Evolutionary conservation across 1,140 invertebrate genomes (phyloP), one percentile per base, ranked within the genome.

Genomic region (Heterodera carotae): DNA sequence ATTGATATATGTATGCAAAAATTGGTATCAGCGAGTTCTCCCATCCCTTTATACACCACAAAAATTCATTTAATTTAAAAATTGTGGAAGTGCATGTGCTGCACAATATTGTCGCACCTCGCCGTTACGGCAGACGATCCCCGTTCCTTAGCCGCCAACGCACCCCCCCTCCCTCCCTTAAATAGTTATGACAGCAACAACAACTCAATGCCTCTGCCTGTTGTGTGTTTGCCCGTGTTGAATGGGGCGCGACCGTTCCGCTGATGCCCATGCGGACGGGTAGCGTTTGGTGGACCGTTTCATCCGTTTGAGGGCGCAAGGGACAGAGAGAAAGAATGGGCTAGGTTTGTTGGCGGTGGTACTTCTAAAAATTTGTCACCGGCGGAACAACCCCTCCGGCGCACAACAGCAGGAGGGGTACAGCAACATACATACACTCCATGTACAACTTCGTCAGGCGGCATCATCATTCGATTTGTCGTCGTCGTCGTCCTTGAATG

Each of bases 201-300:
- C 48, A 39, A 39, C 36, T 10, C 4, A 39, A 10, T 2, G 48
- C 18, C 15, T 22, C 48, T 4, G 36, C 36, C 2, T 53, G 48
- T 53, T 22, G 48, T 18, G 48, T 53, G 48, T 53, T 53, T 53
- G 48, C 48, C n/a, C 27, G 48, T 70, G 69, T 48, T 70, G 39
- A 70, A 70, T 70, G 69, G n/a, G 69, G 69, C 69, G 69, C 48
- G 59, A 70, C 69, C 43, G 69, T 70, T 70, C 69, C 69, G 69
- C 43, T 48, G 36, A n/a, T 70, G 69, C 48, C 33, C 59, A 29
- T 43, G 69, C 59, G 48, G 39, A 33, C 33, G 48, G 5, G 31
- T 33, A 70, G 48, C 59, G 69, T 53, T 53, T 53, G 48, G 12
- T 53, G 48, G 48, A 53, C 48, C 48, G 48, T 53, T 53, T 53